Evolutionary conservation across 2,888 invertebrate species (phyloP), one percentile per base, ranked within the genome.

Genomic region (Stenurella melanura): DNA sequence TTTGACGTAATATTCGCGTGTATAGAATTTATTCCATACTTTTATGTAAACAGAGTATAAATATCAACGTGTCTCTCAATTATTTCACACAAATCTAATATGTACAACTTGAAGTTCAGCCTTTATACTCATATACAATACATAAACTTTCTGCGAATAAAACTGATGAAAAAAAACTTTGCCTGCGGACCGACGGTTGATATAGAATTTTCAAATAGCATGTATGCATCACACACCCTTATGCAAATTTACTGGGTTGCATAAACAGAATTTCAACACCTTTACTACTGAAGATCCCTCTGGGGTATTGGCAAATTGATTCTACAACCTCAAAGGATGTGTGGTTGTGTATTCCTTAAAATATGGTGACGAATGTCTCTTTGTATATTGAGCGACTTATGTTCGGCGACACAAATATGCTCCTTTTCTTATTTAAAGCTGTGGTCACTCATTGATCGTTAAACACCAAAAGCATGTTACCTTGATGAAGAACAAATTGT

Each of bases 201-300:
- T 42, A 64, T 19, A 38, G 11, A 64, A 64, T 71, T 71, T 70
- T 77, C 82, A 81, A 81, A 81, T 80, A 77, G 80, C 81, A 82
- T 81, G 74, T 80, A 81, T 80, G 79, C 76, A 80, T 63, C 56
- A 54, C 80, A 73, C 79, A 71, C 75, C 74, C 78, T 75, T 75
- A 83, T 83, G 82, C 72, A 84, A 84, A 84, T 81, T 78, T 70
- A 63, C 67, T 70, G 79, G 78, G 76, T 74, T 76, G 77, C 79
- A 83, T 83, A 83, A 82, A 82, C 80, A 82, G 83, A 82, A 81
- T 81, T 81, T 76, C 78, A 80, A 80, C 77, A 81, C 80, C 79
- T 81, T 80, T 80, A 76, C 79, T 70, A 78, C 6, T 38, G 64
- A 15, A 57, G 34, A 54, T 26, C 77, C 56, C 81, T 75, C 78